A percentile compares a stretch with the other conserved stretches of the same genome.
These are phyloP conservation scores for Panulirus ornatus DNA, from an alignment of 1,140 invertebrate genomes.

Conservation along the genomic window DNA sequence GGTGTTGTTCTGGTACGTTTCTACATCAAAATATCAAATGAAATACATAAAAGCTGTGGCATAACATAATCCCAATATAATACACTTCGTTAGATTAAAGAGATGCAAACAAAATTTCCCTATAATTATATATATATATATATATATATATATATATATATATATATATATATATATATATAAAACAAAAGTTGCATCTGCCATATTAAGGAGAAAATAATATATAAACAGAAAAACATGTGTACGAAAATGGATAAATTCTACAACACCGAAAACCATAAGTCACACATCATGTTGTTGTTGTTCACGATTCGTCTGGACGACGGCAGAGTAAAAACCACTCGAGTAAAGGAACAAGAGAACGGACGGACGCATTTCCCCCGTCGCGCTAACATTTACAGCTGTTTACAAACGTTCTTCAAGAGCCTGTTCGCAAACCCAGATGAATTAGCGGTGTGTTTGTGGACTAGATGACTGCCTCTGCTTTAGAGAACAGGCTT, in stretches of 20 bases:
- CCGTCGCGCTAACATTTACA: neutral
- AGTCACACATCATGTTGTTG: neutral
- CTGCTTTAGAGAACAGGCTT: neutral
- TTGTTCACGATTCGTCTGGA: neutral
- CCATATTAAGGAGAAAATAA: neutral
- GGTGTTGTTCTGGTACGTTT: slow-evolving; percentile 23
- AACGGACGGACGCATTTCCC: neutral
- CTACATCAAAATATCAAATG: neutral
- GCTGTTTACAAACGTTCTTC: neutral
- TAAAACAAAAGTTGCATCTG: neutral
- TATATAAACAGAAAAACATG: neutral
- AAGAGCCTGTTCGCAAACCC: slow-evolving; percentile 36
- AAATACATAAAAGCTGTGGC: neutral
- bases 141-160: neutral
- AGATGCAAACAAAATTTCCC: neutral
- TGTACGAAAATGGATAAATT: neutral
- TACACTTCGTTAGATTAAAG: neutral
- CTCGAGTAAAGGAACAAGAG: neutral
- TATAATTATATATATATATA: neutral
- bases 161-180: neutral
- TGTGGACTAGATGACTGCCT: slow-evolving; percentile 61
- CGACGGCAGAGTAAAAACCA: neutral
- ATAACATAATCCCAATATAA: neutral
- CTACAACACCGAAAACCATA: neutral
- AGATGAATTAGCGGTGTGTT: slow-evolving; percentile 37